Conservation (phyloP, 2,113 vertebrate species). For the Engystomops pustulosus region DNA sequence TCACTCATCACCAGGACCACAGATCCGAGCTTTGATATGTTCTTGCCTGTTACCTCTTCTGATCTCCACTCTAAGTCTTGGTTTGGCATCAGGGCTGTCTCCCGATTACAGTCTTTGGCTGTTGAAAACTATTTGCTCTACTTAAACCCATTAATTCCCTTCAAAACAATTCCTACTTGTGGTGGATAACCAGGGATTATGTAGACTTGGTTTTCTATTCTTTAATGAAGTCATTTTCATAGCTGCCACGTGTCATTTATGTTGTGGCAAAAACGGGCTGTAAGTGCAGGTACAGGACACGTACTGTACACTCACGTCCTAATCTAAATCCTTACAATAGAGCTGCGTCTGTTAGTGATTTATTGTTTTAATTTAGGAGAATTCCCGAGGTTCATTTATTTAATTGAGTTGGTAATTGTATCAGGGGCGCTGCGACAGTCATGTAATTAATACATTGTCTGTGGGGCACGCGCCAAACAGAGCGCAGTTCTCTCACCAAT, state of each 20-base stretch:
- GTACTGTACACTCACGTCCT: too few species aligned
- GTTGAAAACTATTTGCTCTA: neutral
- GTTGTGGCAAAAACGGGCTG: too few species aligned
- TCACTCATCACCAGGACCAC: too few species aligned
- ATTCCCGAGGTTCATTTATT: slow-evolving; percentile 30
- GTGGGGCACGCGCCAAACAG: neutral
- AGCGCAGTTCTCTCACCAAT: neutral
- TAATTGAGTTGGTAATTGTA: slow-evolving; percentile 36
- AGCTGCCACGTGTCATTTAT: neutral
- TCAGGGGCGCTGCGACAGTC: neutral
- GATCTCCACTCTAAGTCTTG: too few species aligned
- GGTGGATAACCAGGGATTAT: neutral
- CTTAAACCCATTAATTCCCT: neutral
- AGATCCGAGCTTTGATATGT: too few species aligned
- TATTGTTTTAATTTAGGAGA: slow-evolving; percentile 30
- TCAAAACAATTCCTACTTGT: neutral
- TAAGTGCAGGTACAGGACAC: too few species aligned
- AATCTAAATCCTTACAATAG: too few species aligned
- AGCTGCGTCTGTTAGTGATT: neutral
- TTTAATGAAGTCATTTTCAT: neutral
- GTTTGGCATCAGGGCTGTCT: too few species aligned
- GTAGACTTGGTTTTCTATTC: neutral
- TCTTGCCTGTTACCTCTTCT: too few species aligned
- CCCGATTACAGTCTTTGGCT: neutral
- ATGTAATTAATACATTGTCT: slow-evolving; percentile 41